phyloP scores from a whole-genome alignment of 2,113 vertebrate genomes.

The Solea solea region DNA sequence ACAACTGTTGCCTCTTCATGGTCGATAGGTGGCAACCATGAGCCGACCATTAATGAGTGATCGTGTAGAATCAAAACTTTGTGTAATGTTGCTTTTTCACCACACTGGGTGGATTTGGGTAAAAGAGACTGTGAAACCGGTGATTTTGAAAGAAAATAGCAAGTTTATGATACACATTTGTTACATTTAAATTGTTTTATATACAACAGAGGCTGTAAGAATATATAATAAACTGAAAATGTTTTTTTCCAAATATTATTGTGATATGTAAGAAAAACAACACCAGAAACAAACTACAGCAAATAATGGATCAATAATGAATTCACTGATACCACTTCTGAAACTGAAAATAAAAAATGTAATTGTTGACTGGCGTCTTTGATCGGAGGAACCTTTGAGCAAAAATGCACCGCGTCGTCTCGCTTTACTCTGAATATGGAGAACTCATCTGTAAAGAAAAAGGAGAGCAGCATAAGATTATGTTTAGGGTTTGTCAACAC shows the following conservation, averaged over 20 bases:
- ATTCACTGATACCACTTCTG: too few relatives aligned
- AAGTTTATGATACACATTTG: background rate
- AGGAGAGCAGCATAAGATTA: constrained; percentile 3
- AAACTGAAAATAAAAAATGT: background rate
- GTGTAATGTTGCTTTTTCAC: background rate
- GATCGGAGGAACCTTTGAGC: too few relatives aligned
- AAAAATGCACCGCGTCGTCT: background rate
- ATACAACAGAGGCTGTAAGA: background rate
- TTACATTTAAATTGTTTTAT: constrained; percentile 14
- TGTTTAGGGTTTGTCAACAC: background rate
- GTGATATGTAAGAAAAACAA: too few relatives aligned
- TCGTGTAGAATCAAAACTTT: background rate
- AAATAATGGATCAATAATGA: too few relatives aligned
- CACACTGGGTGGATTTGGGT: background rate
- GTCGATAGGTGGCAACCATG: background rate
- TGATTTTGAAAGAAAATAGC: background rate
- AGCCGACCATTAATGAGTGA: background rate
- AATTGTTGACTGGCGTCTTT: background rate
- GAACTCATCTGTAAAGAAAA: constrained; percentile 65
- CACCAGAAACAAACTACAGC: too few relatives aligned
- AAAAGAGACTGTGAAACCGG: background rate
- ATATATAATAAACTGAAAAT: constrained; percentile 2
- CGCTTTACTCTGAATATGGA: constrained; percentile 61
- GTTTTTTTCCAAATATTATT: too few relatives aligned
- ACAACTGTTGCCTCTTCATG: background rate